Base-by-base conservation (phyloP, 1,140 invertebrate species). In the Temnothorax nylanderi region DNA sequence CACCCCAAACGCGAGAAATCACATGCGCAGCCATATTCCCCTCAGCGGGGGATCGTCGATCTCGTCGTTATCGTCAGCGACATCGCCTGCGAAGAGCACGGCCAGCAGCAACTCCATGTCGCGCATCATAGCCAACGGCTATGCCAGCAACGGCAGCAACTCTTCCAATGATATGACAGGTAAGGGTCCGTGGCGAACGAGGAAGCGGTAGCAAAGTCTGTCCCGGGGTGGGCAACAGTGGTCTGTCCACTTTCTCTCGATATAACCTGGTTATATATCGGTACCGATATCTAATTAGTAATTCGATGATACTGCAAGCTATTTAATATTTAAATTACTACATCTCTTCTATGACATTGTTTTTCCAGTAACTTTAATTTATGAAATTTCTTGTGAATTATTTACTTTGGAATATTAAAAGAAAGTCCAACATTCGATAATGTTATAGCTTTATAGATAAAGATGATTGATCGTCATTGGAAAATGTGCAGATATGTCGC, bases 1-100 rank as follows among this genome's bases (percentile, higher is more conserved):
- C 88, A 94, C 91, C 93, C 94, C 92, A 92, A 94, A 94, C 90
- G 93, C 94, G 91, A 95, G 94, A 95, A 94, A 94, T 93, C 92
- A 94, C 90, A 94, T 94, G 94, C 93, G 94, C 91, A 95, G 94
- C 94, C 95, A 93, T 93, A 94, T 94, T 62, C 88, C 93, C 78
- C 87, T 95, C 80, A 93, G 92, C 87, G 91, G 92, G 74, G 91
- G 92, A 64, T 90, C 88, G 11, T 75, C 78, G 32, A 64, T 62
- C 21, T 89, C 88, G 74, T 86, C 82, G 37, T 7, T 49, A 41
- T 89, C 92, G 51, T 81, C 86, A 16, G 67, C 87, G 81, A 82
- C 76, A 7, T 93, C 93, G 86, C 92, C 93, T 76, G 90, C 93
- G 16, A 93, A 93, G 89, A 95, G 93, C 89, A 94, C 93, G 56